phyloP scores from a whole-genome alignment of 92 coral and sea anemone genomes.

The Actinernus sp. region DNA sequence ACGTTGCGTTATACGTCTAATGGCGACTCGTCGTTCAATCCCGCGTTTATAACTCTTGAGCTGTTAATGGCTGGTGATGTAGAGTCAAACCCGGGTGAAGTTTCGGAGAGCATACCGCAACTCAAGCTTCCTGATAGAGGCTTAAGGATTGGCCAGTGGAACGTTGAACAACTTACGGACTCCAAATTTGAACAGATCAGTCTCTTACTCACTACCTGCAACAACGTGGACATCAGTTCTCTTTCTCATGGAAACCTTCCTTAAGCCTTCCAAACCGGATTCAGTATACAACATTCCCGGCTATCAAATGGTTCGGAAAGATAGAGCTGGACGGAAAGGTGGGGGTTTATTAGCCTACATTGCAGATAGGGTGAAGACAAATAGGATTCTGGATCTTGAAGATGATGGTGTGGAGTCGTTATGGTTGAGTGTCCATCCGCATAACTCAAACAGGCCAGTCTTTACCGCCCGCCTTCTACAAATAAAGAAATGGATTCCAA shows the following conservation, averaged over 20 bases:
- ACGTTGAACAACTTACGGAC: conserved; percentile 36
- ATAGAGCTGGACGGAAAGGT: no score
- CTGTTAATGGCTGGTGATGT: conserved; percentile 33
- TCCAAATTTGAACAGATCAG: conserved; percentile 39
- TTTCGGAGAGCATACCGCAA: neutral
- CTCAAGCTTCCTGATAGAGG: conserved; percentile 26
- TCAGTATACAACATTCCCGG: conserved; percentile 30
- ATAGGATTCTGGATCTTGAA: conserved; percentile 28
- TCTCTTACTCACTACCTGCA: conserved; percentile 14
- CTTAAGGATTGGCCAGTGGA: conserved; percentile 43
- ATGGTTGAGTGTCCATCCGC: conserved; percentile 40
- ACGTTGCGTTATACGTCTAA: conserved; percentile 40
- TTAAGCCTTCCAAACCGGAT: conserved; percentile 37
- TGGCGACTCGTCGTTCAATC: conserved; percentile 47
- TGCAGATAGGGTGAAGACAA: conserved; percentile 32
- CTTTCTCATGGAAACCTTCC: conserved; percentile 40
- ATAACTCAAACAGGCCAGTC: conserved; percentile 46
- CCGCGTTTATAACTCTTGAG: conserved; percentile 28
- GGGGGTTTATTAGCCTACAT: conserved; percentile 43
- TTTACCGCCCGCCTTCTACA: conserved; percentile 42
- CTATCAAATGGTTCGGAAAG: conserved; percentile 20
- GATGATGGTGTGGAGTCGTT: conserved; percentile 31
- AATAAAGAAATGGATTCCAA: conserved; percentile 25
- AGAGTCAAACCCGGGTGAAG: conserved; percentile 25
- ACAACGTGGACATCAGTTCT: conserved; percentile 28